Evolutionary conservation across 1,140 invertebrate species (phyloP).

Genomic region (Ptiloglossa arizonensis): DNA sequence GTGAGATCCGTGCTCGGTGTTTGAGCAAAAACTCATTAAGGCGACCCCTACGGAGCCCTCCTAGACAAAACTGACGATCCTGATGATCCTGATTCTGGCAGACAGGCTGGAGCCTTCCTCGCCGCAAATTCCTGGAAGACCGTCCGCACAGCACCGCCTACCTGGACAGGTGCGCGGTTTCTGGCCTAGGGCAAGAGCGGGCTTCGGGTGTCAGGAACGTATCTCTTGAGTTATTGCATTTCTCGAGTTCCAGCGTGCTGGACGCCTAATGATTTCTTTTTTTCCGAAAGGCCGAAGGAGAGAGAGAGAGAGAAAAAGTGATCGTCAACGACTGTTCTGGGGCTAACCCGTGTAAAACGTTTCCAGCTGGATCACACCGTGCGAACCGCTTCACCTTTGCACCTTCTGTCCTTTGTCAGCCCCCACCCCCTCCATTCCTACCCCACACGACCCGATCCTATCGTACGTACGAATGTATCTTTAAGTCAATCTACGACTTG

Average conservation of each 20-base stretch:
- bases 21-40: constrained; percentile 75
- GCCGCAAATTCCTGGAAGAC: constrained; percentile 76
- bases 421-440: background rate
- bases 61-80: constrained; percentile 74
- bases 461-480: constrained; percentile 26
- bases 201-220: constrained; percentile 74
- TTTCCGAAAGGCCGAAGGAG: background rate
- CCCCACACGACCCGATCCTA: constrained; percentile 29
- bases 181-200: constrained; percentile 67
- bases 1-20: background rate
- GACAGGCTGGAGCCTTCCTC: constrained; percentile 78
- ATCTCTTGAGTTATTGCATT: constrained; percentile 78
- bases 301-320: background rate
- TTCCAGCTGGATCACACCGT: constrained; percentile 40
- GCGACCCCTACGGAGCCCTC: constrained; percentile 55
- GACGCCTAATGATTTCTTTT: constrained; percentile 75
- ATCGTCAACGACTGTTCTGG: constrained; percentile 36
- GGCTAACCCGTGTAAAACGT: constrained; percentile 25
- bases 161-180: constrained; percentile 79
- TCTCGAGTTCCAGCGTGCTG: constrained; percentile 70
- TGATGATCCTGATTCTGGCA: constrained; percentile 78
- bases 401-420: constrained; percentile 40
- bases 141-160: constrained; percentile 66
- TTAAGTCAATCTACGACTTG: constrained; percentile 28
- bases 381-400: constrained; percentile 32